A percentile compares a stretch with the other conserved stretches of the same genome.
Conservation (phyloP, 2,888 invertebrate genomes). For the Thalpophila matura region DNA sequence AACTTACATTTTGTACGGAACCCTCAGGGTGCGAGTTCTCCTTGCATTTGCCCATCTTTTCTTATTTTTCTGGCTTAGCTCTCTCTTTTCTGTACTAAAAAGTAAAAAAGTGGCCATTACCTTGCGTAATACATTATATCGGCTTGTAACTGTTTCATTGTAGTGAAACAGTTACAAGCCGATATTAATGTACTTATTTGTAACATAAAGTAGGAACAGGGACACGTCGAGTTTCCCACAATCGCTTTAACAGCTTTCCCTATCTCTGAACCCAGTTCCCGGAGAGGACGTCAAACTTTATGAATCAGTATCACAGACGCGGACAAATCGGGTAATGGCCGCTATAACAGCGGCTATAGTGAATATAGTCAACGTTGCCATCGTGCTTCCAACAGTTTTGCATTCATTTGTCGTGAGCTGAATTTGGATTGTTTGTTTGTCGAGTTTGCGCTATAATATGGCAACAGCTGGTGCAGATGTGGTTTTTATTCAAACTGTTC, state of each 20-base stretch:
- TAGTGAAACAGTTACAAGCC: neutral
- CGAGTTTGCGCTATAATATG: constrained; percentile 3
- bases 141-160: too few relatives aligned
- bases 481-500: neutral
- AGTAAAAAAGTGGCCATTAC: too few relatives aligned
- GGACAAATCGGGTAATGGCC: constrained; percentile 33
- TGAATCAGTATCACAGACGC: constrained; percentile 19
- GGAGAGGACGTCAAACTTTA: constrained; percentile 13
- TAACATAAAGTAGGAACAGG: too few relatives aligned
- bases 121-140: too few relatives aligned
- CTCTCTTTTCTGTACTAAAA: too few relatives aligned
- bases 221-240: neutral
- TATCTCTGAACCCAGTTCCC: neutral
- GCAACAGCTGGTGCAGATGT: neutral
- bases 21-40: too few relatives aligned
- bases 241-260: neutral
- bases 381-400: constrained; percentile 6
- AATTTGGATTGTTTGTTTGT: constrained; percentile 24
- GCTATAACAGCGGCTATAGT: constrained; percentile 11
- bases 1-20: too few relatives aligned
- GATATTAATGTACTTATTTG: neutral
- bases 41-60: too few relatives aligned
- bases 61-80: too few relatives aligned
- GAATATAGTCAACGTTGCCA: constrained; percentile 7
- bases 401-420: constrained; percentile 21